Evolutionary conservation across 1,140 invertebrate genomes (phyloP).

Genomic region (Scaptomyza hsui): DNA sequence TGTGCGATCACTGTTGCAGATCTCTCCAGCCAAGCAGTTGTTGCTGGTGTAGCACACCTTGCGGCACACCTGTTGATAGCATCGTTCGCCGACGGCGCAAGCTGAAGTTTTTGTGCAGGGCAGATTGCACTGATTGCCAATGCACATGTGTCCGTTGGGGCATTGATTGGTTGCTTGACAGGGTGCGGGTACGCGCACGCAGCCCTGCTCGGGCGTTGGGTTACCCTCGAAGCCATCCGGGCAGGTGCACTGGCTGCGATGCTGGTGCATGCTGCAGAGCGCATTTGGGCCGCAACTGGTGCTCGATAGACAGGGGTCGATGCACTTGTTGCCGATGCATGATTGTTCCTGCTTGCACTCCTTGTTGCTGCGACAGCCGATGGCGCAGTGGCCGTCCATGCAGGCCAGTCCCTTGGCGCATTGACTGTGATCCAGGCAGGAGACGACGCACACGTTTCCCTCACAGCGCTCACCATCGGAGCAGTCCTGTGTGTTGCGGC

Average conservation of each 20-base stretch:
- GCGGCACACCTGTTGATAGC: constrained; percentile 90
- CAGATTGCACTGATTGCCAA: constrained; percentile 89
- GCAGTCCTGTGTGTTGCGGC: constrained; percentile 91
- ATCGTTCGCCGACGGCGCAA: constrained; percentile 93
- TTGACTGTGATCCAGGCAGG: constrained; percentile 91
- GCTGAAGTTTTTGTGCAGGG: constrained; percentile 88
- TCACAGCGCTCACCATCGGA: constrained; percentile 91
- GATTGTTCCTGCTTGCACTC: constrained; percentile 91
- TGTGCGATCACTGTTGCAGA: constrained; percentile 91
- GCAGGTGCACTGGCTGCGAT: constrained; percentile 90
- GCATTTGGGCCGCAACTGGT: constrained; percentile 94
- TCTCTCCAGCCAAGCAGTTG: constrained; percentile 94
- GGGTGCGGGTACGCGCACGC: constrained; percentile 89
- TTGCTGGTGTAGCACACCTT: constrained; percentile 95
- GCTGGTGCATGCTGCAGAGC: constrained; percentile 89
- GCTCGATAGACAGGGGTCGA: constrained; percentile 91
- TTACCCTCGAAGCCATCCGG: constrained; percentile 93
- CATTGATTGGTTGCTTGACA: constrained; percentile 89
- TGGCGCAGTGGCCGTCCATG: constrained; percentile 89
- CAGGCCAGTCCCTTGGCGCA: constrained; percentile 93
- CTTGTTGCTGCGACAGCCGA: constrained; percentile 92
- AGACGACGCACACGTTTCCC: constrained; percentile 90
- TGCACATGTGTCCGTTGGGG: constrained; percentile 89
- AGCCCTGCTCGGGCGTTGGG: constrained; percentile 95
- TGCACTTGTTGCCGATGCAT: constrained; percentile 93